A percentile compares a stretch with the other conserved stretches of the same genome.
Conservation (phyloP, 2,888 invertebrate genomes). For the Apotomis capreana region DNA sequence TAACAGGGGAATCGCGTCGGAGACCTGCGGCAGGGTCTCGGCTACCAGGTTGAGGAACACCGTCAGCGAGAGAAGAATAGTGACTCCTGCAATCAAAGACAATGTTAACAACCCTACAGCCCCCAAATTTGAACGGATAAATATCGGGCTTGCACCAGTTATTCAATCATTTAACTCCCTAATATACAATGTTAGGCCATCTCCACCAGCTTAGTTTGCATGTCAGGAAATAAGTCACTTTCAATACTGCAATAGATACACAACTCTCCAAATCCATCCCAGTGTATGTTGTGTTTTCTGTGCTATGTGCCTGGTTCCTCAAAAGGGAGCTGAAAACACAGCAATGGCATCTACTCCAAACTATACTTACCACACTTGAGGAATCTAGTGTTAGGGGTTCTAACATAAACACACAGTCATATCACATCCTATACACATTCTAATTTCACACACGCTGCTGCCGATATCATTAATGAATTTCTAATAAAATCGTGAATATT, state of each 20-base stretch:
- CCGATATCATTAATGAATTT: constrained; percentile 43
- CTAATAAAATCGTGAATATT: neutral
- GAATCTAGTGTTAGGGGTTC: constrained; percentile 44
- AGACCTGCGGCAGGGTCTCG: constrained; percentile 99
- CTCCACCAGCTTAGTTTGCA: neutral
- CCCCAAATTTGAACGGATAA: constrained; percentile 33
- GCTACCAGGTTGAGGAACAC: constrained; percentile 99
- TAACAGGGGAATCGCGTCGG: constrained; percentile 99
- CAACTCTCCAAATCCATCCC: constrained; percentile 56
- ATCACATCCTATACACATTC: constrained; percentile 64
- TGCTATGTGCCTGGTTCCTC: constrained; percentile 39
- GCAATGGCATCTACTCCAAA: constrained; percentile 53
- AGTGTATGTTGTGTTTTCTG: constrained; percentile 27
- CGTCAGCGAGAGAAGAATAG: constrained; percentile 99
- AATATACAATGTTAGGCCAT: neutral
- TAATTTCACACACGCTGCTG: constrained; percentile 63
- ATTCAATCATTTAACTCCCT: neutral
- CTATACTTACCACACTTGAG: constrained; percentile 58
- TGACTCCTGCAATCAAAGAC: constrained; percentile 96
- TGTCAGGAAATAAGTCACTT: neutral
- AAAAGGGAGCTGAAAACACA: constrained; percentile 46
- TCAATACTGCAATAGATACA: constrained; percentile 43
- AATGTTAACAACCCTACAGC: constrained; percentile 78
- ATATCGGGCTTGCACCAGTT: neutral
- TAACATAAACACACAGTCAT: constrained; percentile 57